phyloP scores from a whole-genome alignment of 2,888 invertebrate genomes.

The Crossocerus cetratus region DNA sequence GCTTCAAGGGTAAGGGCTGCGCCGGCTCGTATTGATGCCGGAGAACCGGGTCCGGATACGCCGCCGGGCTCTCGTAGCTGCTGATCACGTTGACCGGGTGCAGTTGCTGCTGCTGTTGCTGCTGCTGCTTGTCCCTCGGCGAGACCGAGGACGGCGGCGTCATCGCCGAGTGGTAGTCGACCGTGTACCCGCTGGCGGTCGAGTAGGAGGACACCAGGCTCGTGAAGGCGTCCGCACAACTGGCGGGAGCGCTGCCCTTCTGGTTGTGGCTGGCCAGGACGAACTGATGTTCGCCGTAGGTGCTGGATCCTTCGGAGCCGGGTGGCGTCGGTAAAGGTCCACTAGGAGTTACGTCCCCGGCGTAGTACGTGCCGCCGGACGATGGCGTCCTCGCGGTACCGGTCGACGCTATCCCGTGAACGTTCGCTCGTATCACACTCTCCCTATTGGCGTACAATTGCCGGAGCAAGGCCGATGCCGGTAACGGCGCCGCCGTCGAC shows the following conservation, averaged over 20 bases:
- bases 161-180: slow-evolving; percentile 95
- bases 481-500: slow-evolving; percentile 81
- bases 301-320: slow-evolving; percentile 89
- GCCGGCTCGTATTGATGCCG: slow-evolving; percentile 79
- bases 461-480: slow-evolving; percentile 92
- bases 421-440: slow-evolving; percentile 95
- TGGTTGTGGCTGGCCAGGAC: slow-evolving; percentile 75
- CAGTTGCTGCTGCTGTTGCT: slow-evolving; percentile 80
- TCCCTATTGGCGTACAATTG: slow-evolving; percentile 93
- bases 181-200: slow-evolving; percentile 80
- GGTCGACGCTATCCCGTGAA: slow-evolving; percentile 80
- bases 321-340: slow-evolving; percentile 93
- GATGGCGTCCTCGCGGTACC: slow-evolving; percentile 72
- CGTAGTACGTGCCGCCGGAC: slow-evolving; percentile 69
- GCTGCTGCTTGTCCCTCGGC: slow-evolving; percentile 90
- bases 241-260: slow-evolving; percentile 57
- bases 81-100: slow-evolving; percentile 79
- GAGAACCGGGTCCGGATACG: slow-evolving; percentile 76
- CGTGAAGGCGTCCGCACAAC: slow-evolving; percentile 79
- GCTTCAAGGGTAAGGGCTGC: slow-evolving; percentile 89
- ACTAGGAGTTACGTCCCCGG: slow-evolving; percentile 78
- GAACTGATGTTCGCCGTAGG: slow-evolving; percentile 84
- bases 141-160: slow-evolving; percentile 98
- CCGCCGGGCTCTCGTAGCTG: slow-evolving; percentile 82
- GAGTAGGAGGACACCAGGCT: slow-evolving; percentile 80